These are phyloP conservation scores for Albula glossodonta DNA, from an alignment of 2,113 vertebrate species.

Conservation along the genomic window DNA sequence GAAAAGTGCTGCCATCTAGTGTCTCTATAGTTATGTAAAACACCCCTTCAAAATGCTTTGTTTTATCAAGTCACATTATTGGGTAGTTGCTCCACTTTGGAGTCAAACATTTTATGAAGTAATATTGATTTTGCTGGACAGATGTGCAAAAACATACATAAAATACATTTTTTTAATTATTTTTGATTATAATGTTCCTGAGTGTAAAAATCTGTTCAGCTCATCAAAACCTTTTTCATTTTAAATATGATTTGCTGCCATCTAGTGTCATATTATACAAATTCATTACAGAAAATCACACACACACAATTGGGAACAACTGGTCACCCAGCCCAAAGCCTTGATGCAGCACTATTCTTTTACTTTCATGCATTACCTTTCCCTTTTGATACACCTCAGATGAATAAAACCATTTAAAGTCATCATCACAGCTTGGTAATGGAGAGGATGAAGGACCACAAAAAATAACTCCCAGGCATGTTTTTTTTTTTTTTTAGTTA, in stretches of 20 bases:
- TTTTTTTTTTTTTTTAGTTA: conserved; percentile 26
- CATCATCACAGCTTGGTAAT: background rate
- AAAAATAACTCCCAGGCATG: background rate
- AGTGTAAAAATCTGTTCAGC: no score
- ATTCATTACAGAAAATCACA: background rate
- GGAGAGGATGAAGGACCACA: background rate
- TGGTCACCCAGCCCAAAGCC: no score
- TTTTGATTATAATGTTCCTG: no score
- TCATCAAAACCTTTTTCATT: no score
- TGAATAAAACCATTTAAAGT: background rate
- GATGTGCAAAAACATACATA: no score
- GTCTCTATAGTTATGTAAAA: background rate
- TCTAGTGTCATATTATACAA: background rate
- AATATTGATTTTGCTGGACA: no score
- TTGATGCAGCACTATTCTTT: no score
- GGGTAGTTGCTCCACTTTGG: background rate
- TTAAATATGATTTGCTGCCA: background rate
- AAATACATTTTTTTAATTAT: no score
- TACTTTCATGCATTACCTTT: no score
- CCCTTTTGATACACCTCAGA: background rate
- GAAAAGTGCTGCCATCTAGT: background rate
- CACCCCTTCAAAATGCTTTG: background rate
- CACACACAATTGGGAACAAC: no score
- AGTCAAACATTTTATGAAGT: no score
- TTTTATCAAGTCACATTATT: background rate